phyloP scores from a whole-genome alignment of 2,113 vertebrate species.

The Osmerus mordax region DNA sequence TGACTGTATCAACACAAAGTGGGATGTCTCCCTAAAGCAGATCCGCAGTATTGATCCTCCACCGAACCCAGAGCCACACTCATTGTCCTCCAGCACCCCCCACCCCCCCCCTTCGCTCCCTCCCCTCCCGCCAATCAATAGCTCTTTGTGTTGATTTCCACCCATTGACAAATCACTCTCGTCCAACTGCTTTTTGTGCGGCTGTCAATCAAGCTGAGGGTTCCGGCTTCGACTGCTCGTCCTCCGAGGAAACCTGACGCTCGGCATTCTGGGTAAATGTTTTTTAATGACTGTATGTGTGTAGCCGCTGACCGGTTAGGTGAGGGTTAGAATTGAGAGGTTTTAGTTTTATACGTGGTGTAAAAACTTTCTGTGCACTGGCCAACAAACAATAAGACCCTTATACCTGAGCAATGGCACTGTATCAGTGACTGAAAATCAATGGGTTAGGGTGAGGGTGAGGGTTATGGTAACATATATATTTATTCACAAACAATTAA shows the following conservation, averaged over 20 bases:
- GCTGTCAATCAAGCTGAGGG: constrained; percentile 69
- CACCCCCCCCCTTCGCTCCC: constrained; percentile 13
- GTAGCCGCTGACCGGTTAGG: too few relatives aligned
- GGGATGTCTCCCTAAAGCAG: constrained; percentile 66
- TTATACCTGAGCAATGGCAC: too few relatives aligned
- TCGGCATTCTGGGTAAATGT: constrained; percentile 9
- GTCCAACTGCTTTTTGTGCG: constrained; percentile 59
- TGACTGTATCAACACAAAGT: constrained; percentile 71
- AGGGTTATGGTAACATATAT: too few relatives aligned
- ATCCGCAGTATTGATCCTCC: constrained; percentile 73
- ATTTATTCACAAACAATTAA: too few relatives aligned
- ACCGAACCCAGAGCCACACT: constrained; percentile 62
- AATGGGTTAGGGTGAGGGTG: too few relatives aligned
- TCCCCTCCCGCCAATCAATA: constrained; percentile 71
- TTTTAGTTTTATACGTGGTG: too few relatives aligned
- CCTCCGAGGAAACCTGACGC: constrained; percentile 33
- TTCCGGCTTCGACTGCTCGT: constrained; percentile 47
- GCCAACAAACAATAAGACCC: too few relatives aligned
- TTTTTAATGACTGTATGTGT: too few relatives aligned
- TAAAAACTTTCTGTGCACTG: too few relatives aligned
- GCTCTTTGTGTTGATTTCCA: constrained; percentile 73
- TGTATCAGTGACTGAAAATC: too few relatives aligned
- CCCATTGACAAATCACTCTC: constrained; percentile 75
- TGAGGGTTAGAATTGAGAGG: too few relatives aligned
- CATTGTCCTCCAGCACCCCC: constrained; percentile 56